These are phyloP conservation scores for Panzeria rudis DNA, from an alignment of 2,888 invertebrate genomes.

Conservation along the genomic window DNA sequence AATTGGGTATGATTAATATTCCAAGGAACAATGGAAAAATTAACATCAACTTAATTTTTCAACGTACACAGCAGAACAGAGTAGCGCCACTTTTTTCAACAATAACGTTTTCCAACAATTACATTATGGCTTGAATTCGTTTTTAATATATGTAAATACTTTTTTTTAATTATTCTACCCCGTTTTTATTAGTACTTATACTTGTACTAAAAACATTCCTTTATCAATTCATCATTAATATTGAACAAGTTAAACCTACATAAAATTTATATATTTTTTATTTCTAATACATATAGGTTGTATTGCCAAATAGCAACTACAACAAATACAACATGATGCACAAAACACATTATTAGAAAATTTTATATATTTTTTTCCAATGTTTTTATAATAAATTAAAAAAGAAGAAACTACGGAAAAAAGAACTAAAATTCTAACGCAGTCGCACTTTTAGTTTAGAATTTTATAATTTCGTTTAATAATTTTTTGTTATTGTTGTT, in stretches of 20 bases:
- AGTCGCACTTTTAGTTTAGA: constrained; percentile 79
- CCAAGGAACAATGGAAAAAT: too few relatives aligned
- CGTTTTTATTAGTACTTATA: neutral
- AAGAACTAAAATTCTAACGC: constrained; percentile 79
- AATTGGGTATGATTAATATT: too few relatives aligned
- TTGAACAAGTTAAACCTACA: constrained; percentile 35
- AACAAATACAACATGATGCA: constrained; percentile 49
- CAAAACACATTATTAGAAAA: constrained; percentile 66
- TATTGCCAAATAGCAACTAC: constrained; percentile 46
- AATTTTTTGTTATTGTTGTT: constrained; percentile 42
- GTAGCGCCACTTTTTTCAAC: too few relatives aligned
- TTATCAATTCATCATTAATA: constrained; percentile 49
- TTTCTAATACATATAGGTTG: constrained; percentile 18
- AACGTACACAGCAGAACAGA: too few relatives aligned
- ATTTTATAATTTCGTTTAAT: constrained; percentile 69
- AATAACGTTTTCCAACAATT: too few relatives aligned
- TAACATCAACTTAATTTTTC: too few relatives aligned
- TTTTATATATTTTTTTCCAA: constrained; percentile 48
- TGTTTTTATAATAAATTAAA: constrained; percentile 41
- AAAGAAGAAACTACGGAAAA: neutral
- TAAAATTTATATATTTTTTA: neutral
- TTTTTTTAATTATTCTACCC: neutral
- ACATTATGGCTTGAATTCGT: too few relatives aligned
- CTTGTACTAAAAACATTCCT: neutral
- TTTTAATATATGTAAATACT: neutral